Conservation (phyloP, 2,113 vertebrate genomes). For the Octodon degus region DNA sequence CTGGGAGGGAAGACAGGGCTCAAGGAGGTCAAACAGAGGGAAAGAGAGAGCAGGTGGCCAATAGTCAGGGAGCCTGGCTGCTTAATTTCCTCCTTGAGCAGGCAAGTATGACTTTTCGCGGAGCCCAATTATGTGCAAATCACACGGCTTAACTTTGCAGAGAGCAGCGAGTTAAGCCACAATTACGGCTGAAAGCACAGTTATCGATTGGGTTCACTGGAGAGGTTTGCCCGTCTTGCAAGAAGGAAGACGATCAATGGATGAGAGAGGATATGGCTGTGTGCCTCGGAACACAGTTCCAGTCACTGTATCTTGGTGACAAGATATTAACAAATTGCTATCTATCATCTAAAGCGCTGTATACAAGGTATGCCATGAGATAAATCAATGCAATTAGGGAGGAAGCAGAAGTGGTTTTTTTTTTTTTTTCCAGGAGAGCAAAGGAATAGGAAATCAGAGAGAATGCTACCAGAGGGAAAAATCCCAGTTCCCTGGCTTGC, state of each 20-base stretch:
- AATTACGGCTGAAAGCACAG: constrained; percentile 49
- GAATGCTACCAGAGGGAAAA: background rate
- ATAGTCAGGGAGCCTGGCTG: background rate
- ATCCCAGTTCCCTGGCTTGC: background rate
- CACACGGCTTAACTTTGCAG: constrained; percentile 65
- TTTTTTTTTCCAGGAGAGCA: background rate
- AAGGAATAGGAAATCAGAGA: background rate
- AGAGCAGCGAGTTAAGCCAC: constrained; percentile 66
- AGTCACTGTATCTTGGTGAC: constrained; percentile 45
- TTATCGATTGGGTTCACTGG: constrained; percentile 58
- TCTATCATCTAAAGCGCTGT: constrained; percentile 56
- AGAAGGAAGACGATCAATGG: constrained; percentile 52
- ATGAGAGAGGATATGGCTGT: constrained; percentile 32
- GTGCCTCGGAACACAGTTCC: constrained; percentile 46
- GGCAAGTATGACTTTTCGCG: constrained; percentile 59
- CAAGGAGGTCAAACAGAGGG: background rate
- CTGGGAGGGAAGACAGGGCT: background rate
- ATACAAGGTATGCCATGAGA: constrained; percentile 40
- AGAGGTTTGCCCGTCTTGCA: constrained; percentile 56
- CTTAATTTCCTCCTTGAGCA: constrained; percentile 61
- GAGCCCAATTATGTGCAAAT: constrained; percentile 68
- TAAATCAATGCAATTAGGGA: constrained; percentile 62
- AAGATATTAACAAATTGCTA: constrained; percentile 69
- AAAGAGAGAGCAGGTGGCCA: background rate
- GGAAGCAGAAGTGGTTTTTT: background rate